A percentile compares a stretch with the other conserved stretches of the same genome.
Conservation (phyloP, 2,113 vertebrate species). For the Riparia riparia region DNA sequence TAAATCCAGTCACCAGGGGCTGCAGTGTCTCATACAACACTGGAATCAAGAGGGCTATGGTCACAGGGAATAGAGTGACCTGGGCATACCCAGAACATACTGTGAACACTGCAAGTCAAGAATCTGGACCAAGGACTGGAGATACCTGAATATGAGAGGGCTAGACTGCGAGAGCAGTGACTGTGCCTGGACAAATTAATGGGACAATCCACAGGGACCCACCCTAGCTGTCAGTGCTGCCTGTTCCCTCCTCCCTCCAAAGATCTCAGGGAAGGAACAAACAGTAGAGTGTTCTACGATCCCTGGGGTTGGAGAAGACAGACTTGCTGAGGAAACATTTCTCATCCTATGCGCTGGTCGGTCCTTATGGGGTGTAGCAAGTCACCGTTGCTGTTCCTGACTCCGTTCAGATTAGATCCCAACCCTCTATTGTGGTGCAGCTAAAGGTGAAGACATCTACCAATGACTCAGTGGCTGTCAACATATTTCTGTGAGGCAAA, state of each 20-base stretch:
- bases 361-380: background rate
- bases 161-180: background rate
- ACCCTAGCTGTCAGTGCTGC: background rate
- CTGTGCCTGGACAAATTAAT: background rate
- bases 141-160: background rate
- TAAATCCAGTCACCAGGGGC: background rate
- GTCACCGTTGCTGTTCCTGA: background rate
- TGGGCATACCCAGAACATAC: background rate
- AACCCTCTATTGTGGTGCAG: background rate
- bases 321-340: background rate
- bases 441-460: background rate
- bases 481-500: background rate
- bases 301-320: background rate
- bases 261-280: background rate
- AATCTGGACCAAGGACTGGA: background rate
- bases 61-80: background rate
- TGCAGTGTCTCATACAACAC: background rate
- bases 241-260: background rate
- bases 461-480: background rate
- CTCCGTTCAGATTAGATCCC: background rate
- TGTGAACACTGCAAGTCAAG: background rate
- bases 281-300: background rate
- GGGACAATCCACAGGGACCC: background rate
- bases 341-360: rapidly evolving
- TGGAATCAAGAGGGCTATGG: rapidly evolving